Evolutionary conservation across 2,113 vertebrate species (phyloP), one percentile per base, ranked within the genome.

Genomic region (Vidua chalybeata): DNA sequence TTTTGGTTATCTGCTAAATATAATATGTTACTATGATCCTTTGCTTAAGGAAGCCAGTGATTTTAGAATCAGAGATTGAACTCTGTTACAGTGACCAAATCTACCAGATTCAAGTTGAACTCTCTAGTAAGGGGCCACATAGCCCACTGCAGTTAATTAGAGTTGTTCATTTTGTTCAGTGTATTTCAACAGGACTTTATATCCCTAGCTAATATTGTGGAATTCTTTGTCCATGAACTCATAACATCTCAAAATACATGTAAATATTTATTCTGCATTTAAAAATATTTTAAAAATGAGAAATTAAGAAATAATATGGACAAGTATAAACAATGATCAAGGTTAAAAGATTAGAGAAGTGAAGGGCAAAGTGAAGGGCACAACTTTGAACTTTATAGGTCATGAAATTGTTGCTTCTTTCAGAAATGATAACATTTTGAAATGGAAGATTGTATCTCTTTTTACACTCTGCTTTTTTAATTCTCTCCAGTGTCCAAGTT

Each of bases 321-420:
- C 11, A 81, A 87, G 3, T 7, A 35, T 51, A 68, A 83, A 41
- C 14, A 85, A 66, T 15, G 24, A 85, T 48, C 35, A 77, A 72
- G 41, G 39, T 39, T 80, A 80, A 84, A 87, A 89, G 27, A 81
- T 35, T 79, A 80, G 54, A 75, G 39, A 89, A 90, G 24, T 51
- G 37, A 81, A 66, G 18, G 37, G 13, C 28, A 69, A 80, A 77
- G 19, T 56, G 90, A 96, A 75, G 41, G 88, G 55, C 63, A 92
- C 17, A 71, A 48, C 66, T 89, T 76, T 96, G 94, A 97, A 97
- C 94, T 97, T 97, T 93, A 83, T 95, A 96, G 89, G 89, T 97
- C 96, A 96, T 28, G 43, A 74, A 94, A 94, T 90, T 1, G 0
- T 88, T 93, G 55, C 66, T 92, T 72, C 84, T 97, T 94, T 90